Evolutionary conservation across 2,888 invertebrate species (phyloP).

Genomic region (Ectobius pallidus): DNA sequence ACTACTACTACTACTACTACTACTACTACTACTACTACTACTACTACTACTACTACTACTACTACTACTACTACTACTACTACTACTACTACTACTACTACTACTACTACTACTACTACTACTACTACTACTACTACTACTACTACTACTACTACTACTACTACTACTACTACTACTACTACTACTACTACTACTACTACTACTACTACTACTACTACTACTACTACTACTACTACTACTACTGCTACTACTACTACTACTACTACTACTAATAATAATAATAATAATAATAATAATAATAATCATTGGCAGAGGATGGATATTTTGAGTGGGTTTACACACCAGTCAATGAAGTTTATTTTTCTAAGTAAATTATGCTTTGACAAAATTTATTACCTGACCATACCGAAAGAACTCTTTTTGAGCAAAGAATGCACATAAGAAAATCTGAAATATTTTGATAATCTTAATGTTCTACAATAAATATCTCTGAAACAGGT

Average conservation of each 20-base stretch:
- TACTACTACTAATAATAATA: too few relatives aligned
- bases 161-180: not conserved
- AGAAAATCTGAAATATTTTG: too few relatives aligned
- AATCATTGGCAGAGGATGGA: not conserved
- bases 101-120: not conserved
- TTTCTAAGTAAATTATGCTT: too few relatives aligned
- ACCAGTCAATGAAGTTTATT: too few relatives aligned
- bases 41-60: not conserved
- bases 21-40: not conserved
- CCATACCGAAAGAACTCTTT: too few relatives aligned
- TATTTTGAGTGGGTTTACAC: too few relatives aligned
- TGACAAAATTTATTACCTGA: too few relatives aligned
- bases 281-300: too few relatives aligned
- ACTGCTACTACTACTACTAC: not conserved
- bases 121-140: constrained; percentile 2
- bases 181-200: constrained; percentile 2
- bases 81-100: constrained; percentile 1
- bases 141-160: not conserved
- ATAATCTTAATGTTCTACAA: too few relatives aligned
- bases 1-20: constrained; percentile 2
- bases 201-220: not conserved
- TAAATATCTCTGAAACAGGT: too few relatives aligned
- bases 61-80: constrained; percentile 5
- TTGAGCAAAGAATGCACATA: too few relatives aligned
- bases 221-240: not conserved